A percentile compares a stretch with the other conserved stretches of the same genome.
These are phyloP conservation scores for Drepanosiphum platanoidis DNA, from an alignment of 2,888 invertebrate species.

Conservation along the genomic window DNA sequence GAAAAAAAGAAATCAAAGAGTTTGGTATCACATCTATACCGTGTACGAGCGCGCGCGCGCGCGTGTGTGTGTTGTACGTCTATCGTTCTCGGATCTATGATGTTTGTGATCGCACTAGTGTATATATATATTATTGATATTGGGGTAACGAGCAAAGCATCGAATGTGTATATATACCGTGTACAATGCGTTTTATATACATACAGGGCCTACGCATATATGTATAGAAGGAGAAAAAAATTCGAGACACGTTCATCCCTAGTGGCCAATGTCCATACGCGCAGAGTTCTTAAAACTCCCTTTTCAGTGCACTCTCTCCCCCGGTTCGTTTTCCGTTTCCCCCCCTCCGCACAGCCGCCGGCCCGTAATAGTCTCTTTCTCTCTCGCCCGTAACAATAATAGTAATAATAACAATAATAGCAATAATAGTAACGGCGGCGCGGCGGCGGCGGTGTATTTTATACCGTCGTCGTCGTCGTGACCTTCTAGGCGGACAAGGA, in stretches of 20 bases:
- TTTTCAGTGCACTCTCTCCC: not conserved
- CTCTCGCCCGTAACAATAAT: too few relatives aligned
- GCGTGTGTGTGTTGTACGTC: not conserved
- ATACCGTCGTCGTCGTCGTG: too few relatives aligned
- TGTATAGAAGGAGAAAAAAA: conserved; percentile 4
- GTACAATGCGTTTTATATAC: not conserved
- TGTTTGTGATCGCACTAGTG: not conserved
- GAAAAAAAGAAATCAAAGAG: conserved; percentile 51
- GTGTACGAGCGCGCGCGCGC: not conserved
- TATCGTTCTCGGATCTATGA: conserved; percentile 10
- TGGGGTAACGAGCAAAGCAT: conserved; percentile 14
- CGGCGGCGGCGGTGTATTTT: too few relatives aligned
- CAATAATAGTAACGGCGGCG: too few relatives aligned
- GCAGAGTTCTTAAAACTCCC: conserved; percentile 41
- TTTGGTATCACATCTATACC: not conserved
- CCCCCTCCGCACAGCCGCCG: too few relatives aligned
- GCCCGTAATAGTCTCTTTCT: too few relatives aligned
- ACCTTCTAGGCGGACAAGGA: too few relatives aligned
- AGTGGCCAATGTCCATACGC: conserved; percentile 52
- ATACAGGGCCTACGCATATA: not conserved
- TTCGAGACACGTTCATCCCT: conserved; percentile 57
- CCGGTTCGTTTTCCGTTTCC: too few relatives aligned
- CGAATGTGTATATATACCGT: not conserved
- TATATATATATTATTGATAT: not conserved
- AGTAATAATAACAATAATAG: too few relatives aligned